phyloP scores from a whole-genome alignment of 2,888 invertebrate species.

The Drosophila neonasuta region DNA sequence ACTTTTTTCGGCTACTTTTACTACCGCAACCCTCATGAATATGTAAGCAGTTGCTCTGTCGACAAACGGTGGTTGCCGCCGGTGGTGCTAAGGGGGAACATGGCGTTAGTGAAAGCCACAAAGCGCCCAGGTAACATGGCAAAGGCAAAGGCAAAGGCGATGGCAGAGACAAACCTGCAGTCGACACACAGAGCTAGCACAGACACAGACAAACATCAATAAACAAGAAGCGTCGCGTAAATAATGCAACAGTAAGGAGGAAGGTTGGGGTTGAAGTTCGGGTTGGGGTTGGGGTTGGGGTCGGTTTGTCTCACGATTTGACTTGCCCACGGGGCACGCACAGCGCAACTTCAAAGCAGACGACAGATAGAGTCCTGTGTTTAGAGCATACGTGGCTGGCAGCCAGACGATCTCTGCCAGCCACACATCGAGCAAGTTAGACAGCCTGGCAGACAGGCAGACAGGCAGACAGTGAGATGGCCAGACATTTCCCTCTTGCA shows the following conservation, averaged over 20 bases:
- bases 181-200: constrained; percentile 18
- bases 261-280: background rate
- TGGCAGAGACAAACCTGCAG: constrained; percentile 47
- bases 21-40: constrained; percentile 78
- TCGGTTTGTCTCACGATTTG: constrained; percentile 46
- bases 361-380: constrained; percentile 44
- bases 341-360: constrained; percentile 58
- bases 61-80: constrained; percentile 32
- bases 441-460: constrained; percentile 12
- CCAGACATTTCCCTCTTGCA: constrained; percentile 50
- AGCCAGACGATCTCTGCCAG: constrained; percentile 24
- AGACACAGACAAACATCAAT: constrained; percentile 71
- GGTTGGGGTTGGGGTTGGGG: constrained; percentile 4
- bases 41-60: constrained; percentile 65
- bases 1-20: constrained; percentile 67
- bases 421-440: constrained; percentile 14
- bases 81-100: constrained; percentile 17
- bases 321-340: constrained; percentile 69
- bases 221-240: constrained; percentile 75
- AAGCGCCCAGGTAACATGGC: constrained; percentile 67
- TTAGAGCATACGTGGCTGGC: constrained; percentile 45
- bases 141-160: constrained; percentile 30
- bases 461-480: constrained; percentile 10
- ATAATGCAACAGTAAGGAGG: constrained; percentile 69
- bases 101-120: constrained; percentile 59